phyloP scores from a whole-genome alignment of 1,140 invertebrate species.

The Heliothis virescens region DNA sequence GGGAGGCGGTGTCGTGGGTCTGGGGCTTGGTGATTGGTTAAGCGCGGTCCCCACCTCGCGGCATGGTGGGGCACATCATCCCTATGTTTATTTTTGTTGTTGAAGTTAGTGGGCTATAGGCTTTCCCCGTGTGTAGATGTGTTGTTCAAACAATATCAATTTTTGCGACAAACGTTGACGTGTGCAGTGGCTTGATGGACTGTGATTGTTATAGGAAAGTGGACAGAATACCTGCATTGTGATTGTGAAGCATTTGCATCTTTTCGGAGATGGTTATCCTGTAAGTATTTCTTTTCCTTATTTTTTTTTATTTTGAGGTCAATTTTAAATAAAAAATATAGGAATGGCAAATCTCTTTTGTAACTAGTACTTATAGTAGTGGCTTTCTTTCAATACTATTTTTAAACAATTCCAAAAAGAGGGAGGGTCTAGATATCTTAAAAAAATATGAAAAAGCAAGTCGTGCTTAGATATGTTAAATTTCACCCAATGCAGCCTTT shows the following conservation, averaged over 20 bases:
- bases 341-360: background rate
- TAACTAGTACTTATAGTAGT: background rate
- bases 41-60: slow-evolving; percentile 55
- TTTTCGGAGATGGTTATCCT: slow-evolving; percentile 82
- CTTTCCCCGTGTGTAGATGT: slow-evolving; percentile 66
- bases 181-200: slow-evolving; percentile 52
- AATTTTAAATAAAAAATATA: background rate
- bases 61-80: slow-evolving; percentile 71
- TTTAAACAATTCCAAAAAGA: too few relatives aligned
- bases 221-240: slow-evolving; percentile 53
- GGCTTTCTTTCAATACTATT: too few relatives aligned
- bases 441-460: too few relatives aligned
- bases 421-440: too few relatives aligned
- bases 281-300: slow-evolving; percentile 68
- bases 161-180: slow-evolving; percentile 35
- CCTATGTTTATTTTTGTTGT: slow-evolving; percentile 84
- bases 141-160: slow-evolving; percentile 45
- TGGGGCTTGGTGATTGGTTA: slow-evolving; percentile 60
- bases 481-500: too few relatives aligned
- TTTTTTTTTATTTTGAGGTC: background rate
- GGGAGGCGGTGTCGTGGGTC: slow-evolving; percentile 62
- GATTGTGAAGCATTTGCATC: slow-evolving; percentile 57
- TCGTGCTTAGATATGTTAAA: too few relatives aligned
- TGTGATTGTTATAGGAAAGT: slow-evolving; percentile 53
- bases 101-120: slow-evolving; percentile 79